Evolutionary conservation across 1,140 invertebrate species (phyloP).

Genomic region (Chelonus insularis): DNA sequence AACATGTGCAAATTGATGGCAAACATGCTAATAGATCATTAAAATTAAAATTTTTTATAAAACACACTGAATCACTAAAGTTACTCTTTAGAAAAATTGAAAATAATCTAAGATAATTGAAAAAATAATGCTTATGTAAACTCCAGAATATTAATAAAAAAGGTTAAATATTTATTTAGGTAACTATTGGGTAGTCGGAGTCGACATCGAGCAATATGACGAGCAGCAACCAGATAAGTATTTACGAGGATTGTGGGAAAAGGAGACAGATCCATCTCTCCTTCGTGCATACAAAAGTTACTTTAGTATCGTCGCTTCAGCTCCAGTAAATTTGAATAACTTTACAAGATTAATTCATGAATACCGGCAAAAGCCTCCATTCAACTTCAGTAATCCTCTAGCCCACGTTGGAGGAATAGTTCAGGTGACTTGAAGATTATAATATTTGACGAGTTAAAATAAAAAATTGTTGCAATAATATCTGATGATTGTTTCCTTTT

Average conservation of each 20-base stretch:
- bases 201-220: conserved; percentile 88
- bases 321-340: conserved; percentile 71
- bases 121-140: too few species aligned
- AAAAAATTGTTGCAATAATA: not conserved
- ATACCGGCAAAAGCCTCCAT: conserved; percentile 78
- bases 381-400: conserved; percentile 82
- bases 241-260: conserved; percentile 71
- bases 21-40: too few species aligned
- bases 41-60: too few species aligned
- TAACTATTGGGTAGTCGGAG: conserved; percentile 87
- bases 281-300: conserved; percentile 71
- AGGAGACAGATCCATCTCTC: conserved; percentile 61
- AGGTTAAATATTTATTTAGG: conserved; percentile 57
- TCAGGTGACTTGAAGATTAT: conserved; percentile 46
- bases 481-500: conserved; percentile 31
- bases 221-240: conserved; percentile 73
- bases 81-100: too few species aligned
- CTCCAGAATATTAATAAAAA: not conserved
- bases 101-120: too few species aligned
- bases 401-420: conserved; percentile 66
- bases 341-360: conserved; percentile 78
- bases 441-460: conserved; percentile 17
- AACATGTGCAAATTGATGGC: too few species aligned
- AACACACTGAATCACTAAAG: too few species aligned
- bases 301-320: conserved; percentile 73